Conservation (phyloP, 2,888 invertebrate species). For the Oconnorella tubifera region DNA sequence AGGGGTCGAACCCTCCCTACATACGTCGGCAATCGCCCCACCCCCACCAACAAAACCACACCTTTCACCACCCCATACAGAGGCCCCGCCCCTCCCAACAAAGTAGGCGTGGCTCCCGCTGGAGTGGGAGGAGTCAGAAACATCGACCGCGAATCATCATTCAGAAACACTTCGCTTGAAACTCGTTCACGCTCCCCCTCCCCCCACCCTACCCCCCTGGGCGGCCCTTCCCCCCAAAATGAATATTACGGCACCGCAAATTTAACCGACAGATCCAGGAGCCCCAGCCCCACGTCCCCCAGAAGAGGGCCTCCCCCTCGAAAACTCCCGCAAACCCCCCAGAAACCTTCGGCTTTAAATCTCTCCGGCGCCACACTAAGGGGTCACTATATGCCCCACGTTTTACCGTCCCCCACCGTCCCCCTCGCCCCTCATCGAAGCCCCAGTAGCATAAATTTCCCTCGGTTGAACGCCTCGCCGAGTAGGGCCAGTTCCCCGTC, state of each 20-base stretch:
- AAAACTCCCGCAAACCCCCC: neutral
- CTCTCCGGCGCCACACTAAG: constrained; percentile 61
- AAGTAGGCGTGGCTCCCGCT: no score
- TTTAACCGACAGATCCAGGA: constrained; percentile 57
- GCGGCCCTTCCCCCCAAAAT: constrained; percentile 47
- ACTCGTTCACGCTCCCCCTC: constrained; percentile 73
- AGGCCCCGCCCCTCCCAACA: no score
- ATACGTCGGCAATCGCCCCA: no score
- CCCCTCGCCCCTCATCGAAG: constrained; percentile 46
- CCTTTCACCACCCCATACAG: no score
- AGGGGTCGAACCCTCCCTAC: no score
- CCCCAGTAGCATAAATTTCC: constrained; percentile 70
- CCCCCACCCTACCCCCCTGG: constrained; percentile 57
- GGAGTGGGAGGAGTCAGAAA: no score
- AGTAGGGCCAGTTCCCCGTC: neutral
- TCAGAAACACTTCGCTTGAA: constrained; percentile 56
- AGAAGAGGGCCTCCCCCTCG: neutral
- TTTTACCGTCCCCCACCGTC: constrained; percentile 57
- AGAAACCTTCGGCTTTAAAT: constrained; percentile 14
- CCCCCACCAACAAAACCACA: no score
- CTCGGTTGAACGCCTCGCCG: constrained; percentile 89
- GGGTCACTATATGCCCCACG: constrained; percentile 47
- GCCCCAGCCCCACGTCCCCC: constrained; percentile 47
- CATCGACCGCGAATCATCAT: no score
- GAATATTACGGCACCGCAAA: constrained; percentile 58